Base-by-base conservation (phyloP, 2,888 invertebrate genomes). In the Argyresthia albistria region DNA sequence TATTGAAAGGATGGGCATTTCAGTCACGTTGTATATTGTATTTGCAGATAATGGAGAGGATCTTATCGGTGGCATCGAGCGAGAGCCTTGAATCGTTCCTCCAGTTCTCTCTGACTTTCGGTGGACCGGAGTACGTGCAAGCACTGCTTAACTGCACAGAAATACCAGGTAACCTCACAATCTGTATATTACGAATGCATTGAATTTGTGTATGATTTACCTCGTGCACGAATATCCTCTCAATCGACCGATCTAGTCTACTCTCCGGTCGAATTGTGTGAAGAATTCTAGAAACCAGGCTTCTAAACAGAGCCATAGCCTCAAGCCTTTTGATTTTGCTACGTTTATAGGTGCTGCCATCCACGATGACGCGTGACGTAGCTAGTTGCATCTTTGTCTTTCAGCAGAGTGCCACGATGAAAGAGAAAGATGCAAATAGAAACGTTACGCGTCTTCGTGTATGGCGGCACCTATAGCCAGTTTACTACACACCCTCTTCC, bases 21-120 rank as follows among this genome's bases (percentile, higher is more conserved):
- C n/a, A n/a, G n/a, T n/a, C n/a, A 8, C 7, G 8, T 15, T 54
- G 54, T 50, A 48, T 37, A 25, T 55, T 55, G 54, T 56, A 59
- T 48, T 73, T 74, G 9, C 68, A 94, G 91, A 97, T 98, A 54
- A 96, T 98, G 95, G 98, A 98, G 79, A 95, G 95, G 0, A 94
- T 98, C 54, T 86, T 98, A 7, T 93, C 96, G 0, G 97, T 97
- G 64, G 98, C 98, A 0, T 95, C 97, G 4, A 93, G 94, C 52
- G 94, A 96, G 67, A 91, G 95, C 0, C 84, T 95, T 16, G 94
- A 95, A 55, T 91, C 93, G 3, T 97, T 97, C 81, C 87, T 93
- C 56, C 92, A 92, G 64, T 96, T 98, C 77, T 96, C 97, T 0
- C 90, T 93, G 52, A 95, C 97, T 0, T 95, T 97, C 66, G 97